Evolutionary conservation across 2,797 vertebrate species (phyloP).

Genomic region (Enteromius treurensis): DNA sequence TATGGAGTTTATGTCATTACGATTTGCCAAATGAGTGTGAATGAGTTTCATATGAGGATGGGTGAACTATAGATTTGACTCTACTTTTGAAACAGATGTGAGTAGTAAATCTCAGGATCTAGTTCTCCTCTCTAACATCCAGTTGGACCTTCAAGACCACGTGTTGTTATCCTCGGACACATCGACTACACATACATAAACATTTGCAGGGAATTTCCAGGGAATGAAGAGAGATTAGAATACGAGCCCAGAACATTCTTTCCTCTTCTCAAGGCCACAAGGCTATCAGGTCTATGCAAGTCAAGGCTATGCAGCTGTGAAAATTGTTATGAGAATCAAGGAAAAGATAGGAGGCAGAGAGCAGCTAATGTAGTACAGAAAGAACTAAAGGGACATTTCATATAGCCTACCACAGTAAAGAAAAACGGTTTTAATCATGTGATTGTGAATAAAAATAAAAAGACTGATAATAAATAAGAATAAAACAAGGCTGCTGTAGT

Average conservation of each 20-base stretch:
- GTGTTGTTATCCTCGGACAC: neutral
- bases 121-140: neutral
- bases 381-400: neutral
- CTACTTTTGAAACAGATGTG: neutral
- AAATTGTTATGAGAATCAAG: neutral
- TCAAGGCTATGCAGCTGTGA: neutral
- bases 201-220: neutral
- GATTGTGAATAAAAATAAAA: neutral
- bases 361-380: neutral
- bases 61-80: neutral
- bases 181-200: neutral
- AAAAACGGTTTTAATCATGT: neutral
- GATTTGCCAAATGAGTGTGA: neutral
- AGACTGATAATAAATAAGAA: neutral
- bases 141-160: neutral
- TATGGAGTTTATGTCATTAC: neutral
- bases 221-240: neutral
- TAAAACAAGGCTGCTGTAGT: neutral
- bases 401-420: neutral
- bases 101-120: neutral
- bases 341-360: neutral
- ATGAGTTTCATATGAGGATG: neutral
- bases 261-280: slow-evolving; percentile 1
- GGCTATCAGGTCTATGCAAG: neutral
- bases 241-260: neutral